Conservation (phyloP, 2,888 invertebrate genomes). For the Crocallis elinguaria region DNA sequence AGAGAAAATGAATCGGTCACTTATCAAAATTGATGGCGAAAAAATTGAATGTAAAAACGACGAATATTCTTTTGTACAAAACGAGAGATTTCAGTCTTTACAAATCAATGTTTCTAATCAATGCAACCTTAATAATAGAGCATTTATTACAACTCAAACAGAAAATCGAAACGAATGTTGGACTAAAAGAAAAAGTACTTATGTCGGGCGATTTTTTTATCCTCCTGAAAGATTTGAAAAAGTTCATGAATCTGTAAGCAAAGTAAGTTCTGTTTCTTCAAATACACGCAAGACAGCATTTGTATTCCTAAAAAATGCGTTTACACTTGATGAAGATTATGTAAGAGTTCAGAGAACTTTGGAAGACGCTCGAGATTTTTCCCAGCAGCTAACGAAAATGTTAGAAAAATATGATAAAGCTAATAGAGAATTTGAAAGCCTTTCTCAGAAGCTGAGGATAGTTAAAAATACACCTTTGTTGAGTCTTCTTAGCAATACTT, state of each 20-base stretch:
- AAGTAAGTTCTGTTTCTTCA: background rate
- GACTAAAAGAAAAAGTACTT: background rate
- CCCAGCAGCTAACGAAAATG: slow-evolving; percentile 47
- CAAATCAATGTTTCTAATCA: background rate
- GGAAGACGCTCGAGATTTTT: slow-evolving; percentile 51
- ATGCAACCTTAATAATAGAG: slow-evolving; percentile 5
- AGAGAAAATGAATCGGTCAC: slow-evolving; percentile 15
- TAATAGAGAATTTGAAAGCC: slow-evolving; percentile 56
- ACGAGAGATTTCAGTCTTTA: background rate
- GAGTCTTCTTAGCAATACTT: background rate
- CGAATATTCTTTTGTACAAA: background rate
- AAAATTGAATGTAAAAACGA: background rate
- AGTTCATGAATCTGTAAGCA: no score
- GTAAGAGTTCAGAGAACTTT: slow-evolving; percentile 48
- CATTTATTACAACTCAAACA: background rate
- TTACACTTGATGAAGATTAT: slow-evolving; percentile 38
- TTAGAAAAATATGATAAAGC: slow-evolving; percentile 60
- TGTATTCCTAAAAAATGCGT: background rate
- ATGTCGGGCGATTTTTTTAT: background rate
- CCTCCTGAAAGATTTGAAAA: background rate
- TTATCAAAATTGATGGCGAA: background rate
- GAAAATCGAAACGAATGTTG: background rate
- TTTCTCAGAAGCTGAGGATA: slow-evolving; percentile 41
- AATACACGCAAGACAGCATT: background rate
- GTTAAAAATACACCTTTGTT: background rate